Conservation (phyloP, 1,140 invertebrate species). For the Bombus haemorrhoidalis region DNA sequence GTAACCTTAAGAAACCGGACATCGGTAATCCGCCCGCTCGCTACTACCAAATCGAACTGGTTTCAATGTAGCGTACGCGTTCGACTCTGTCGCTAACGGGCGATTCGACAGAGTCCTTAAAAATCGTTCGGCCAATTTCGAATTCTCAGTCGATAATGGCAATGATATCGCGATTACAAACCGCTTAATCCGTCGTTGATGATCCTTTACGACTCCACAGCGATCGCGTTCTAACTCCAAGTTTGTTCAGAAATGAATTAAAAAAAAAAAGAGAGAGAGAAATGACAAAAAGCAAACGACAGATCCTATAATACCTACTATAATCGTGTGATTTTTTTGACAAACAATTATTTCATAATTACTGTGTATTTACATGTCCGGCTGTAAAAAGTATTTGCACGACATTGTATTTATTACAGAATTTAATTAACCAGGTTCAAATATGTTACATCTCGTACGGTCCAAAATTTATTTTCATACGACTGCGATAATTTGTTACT, state of each 20-base stretch:
- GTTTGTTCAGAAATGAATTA: neutral
- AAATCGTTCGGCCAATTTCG: slow-evolving; percentile 22
- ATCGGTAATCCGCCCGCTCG: slow-evolving; percentile 57
- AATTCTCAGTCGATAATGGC: slow-evolving; percentile 48
- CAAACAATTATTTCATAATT: too few species aligned
- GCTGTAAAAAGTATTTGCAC: too few species aligned
- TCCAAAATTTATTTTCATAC: too few species aligned
- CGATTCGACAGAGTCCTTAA: neutral
- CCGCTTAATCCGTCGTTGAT: slow-evolving; percentile 45
- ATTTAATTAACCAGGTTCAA: too few species aligned
- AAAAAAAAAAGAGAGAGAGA: neutral
- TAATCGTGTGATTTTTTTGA: too few species aligned
- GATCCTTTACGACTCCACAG: slow-evolving; percentile 41
- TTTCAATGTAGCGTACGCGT: slow-evolving; percentile 19
- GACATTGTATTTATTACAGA: too few species aligned
- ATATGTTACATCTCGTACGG: too few species aligned
- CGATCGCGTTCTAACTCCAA: neutral
- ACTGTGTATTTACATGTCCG: too few species aligned
- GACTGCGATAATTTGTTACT: too few species aligned
- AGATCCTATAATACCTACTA: too few species aligned
- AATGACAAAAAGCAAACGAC: too few species aligned
- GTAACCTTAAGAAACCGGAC: slow-evolving; percentile 56
- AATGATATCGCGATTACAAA: slow-evolving; percentile 51
- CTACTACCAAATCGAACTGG: slow-evolving; percentile 59
- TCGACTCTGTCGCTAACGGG: neutral